Conservation (phyloP, 2,797 vertebrate species). For the Hypotaenidia philippensis region DNA sequence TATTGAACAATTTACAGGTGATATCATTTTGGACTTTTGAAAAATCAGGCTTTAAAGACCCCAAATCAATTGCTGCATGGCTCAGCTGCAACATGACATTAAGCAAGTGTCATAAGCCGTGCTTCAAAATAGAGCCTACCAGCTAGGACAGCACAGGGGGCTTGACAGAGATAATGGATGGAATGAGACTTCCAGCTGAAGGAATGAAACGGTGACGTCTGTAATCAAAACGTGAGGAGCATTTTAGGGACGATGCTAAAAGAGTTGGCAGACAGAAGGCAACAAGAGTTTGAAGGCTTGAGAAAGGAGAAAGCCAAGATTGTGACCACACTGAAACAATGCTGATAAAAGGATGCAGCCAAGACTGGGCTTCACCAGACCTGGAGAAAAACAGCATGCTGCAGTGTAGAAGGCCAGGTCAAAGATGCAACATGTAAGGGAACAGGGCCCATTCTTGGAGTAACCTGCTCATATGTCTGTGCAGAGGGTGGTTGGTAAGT, state of each 20-base stretch:
- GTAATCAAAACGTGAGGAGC: conserved; percentile 48
- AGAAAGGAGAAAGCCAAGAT: background rate
- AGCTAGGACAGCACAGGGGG: conserved; percentile 1
- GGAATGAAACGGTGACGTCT: conserved; percentile 25
- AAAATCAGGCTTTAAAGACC: conserved; percentile 3
- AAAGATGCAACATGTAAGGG: background rate
- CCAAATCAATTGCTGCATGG: background rate
- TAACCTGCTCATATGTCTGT: background rate
- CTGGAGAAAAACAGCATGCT: background rate
- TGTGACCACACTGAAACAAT: background rate
- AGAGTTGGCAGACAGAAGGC: background rate
- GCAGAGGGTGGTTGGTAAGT: background rate
- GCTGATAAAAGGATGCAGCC: background rate
- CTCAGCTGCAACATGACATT: conserved; percentile 15
- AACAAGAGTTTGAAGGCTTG: background rate
- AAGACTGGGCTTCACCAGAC: background rate
- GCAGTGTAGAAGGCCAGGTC: background rate
- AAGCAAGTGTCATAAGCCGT: background rate
- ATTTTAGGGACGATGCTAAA: conserved; percentile 24
- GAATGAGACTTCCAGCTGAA: conserved; percentile 54
- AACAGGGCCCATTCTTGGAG: fast-evolving
- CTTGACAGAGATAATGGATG: conserved; percentile 59
- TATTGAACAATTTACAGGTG: background rate
- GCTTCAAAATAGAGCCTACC: conserved; percentile 27
- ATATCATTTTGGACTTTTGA: background rate